Conservation (phyloP, 2,888 invertebrate genomes). For the Tenthredo distinguenda region DNA sequence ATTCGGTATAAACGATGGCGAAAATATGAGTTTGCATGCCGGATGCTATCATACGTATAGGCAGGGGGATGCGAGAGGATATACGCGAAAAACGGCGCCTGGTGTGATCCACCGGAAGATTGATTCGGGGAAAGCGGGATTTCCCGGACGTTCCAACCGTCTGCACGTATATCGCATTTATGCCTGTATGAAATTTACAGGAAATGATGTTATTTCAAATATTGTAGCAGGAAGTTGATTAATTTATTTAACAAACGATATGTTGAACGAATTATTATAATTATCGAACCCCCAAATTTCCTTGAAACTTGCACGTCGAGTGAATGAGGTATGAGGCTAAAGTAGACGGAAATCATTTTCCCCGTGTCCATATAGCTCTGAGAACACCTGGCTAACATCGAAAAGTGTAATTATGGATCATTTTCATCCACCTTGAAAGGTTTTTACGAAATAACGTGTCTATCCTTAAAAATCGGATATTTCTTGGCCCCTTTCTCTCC, state of each 20-base stretch:
- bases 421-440: not conserved
- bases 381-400: not conserved
- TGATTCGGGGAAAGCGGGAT: not conserved
- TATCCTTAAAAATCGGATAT: not conserved
- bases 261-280: no score
- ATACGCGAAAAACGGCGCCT: not conserved
- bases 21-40: conserved; percentile 21
- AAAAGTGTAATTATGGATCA: not conserved
- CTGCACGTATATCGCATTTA: not conserved
- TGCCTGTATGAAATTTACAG: no score
- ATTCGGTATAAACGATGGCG: not conserved
- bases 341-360: not conserved
- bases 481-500: not conserved
- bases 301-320: not conserved
- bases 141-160: not conserved
- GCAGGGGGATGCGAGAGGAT: not conserved
- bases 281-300: not conserved
- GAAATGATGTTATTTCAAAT: no score
- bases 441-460: not conserved
- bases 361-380: not conserved
- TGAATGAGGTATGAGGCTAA: not conserved
- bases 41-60: not conserved
- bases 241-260: no score
- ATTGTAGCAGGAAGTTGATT: no score
- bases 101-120: conserved; percentile 12